phyloP scores from a whole-genome alignment of 1,140 invertebrate genomes.

The Zaprionus ghesquierei region DNA sequence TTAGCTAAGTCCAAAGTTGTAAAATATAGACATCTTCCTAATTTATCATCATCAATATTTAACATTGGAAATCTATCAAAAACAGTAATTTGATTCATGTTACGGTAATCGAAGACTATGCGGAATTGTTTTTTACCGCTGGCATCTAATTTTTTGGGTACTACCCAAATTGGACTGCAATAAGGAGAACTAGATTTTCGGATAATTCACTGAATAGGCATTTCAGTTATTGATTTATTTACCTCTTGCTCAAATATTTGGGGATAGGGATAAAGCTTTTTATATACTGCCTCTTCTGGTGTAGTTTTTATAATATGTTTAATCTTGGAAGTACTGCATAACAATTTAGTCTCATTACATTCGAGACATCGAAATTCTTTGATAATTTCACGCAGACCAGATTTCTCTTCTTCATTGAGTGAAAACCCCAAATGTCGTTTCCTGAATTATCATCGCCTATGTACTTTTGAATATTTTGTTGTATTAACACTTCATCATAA shows the following conservation, averaged over 20 bases:
- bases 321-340: no score
- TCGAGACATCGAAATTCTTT: no score
- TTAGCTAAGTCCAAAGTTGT: constrained; percentile 49
- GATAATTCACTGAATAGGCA: constrained; percentile 63
- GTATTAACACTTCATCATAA: no score
- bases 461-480: no score
- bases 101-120: constrained; percentile 78
- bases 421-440: no score
- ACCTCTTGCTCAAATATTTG: constrained; percentile 62
- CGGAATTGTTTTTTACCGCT: constrained; percentile 52
- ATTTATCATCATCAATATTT: constrained; percentile 38
- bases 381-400: no score
- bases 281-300: no score
- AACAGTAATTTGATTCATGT: constrained; percentile 56
- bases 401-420: no score
- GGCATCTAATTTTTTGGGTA: constrained; percentile 54
- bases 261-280: constrained; percentile 39
- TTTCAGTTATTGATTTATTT: constrained; percentile 58
- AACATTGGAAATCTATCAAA: constrained; percentile 41
- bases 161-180: constrained; percentile 32
- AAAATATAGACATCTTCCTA: no score
- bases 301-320: no score
- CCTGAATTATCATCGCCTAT: no score
- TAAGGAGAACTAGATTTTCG: constrained; percentile 44
- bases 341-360: no score